These are phyloP conservation scores for Neotoxoptera formosana DNA, from an alignment of 1,140 invertebrate species.

Conservation along the genomic window DNA sequence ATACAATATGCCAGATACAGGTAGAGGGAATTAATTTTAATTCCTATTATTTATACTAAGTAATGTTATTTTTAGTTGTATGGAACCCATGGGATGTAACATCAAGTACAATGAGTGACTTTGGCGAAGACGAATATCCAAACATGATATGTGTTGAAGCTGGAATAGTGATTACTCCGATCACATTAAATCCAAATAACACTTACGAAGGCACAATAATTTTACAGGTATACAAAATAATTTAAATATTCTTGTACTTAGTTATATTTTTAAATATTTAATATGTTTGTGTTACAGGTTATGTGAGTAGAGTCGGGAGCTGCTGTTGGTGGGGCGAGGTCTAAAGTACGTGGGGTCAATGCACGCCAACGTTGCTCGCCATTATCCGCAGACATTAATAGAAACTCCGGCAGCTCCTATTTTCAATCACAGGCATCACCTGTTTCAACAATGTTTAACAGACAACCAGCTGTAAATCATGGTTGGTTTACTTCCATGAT, in stretches of 20 bases:
- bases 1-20: constrained; percentile 92
- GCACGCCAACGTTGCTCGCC: constrained; percentile 49
- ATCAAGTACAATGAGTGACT: constrained; percentile 89
- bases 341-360: constrained; percentile 60
- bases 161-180: constrained; percentile 84
- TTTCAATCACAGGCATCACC: constrained; percentile 42
- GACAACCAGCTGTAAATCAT: constrained; percentile 62
- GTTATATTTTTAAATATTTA: not conserved
- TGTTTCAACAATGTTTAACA: constrained; percentile 59
- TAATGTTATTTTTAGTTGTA: constrained; percentile 71
- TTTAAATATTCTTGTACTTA: not conserved
- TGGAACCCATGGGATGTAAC: constrained; percentile 97
- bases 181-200: constrained; percentile 84
- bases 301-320: constrained; percentile 63
- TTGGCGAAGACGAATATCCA: constrained; percentile 93
- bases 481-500: constrained; percentile 63
- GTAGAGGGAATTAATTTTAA: constrained; percentile 64
- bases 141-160: constrained; percentile 96
- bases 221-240: constrained; percentile 70
- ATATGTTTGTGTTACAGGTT: constrained; percentile 63
- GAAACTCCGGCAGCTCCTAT: constrained; percentile 58
- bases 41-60: not conserved
- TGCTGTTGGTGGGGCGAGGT: constrained; percentile 61
- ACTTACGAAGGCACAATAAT: constrained; percentile 89
- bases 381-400: constrained; percentile 61